Evolutionary conservation across 2,888 invertebrate genomes (phyloP), one percentile per base, ranked within the genome.

Genomic region (Drosophila formosana): DNA sequence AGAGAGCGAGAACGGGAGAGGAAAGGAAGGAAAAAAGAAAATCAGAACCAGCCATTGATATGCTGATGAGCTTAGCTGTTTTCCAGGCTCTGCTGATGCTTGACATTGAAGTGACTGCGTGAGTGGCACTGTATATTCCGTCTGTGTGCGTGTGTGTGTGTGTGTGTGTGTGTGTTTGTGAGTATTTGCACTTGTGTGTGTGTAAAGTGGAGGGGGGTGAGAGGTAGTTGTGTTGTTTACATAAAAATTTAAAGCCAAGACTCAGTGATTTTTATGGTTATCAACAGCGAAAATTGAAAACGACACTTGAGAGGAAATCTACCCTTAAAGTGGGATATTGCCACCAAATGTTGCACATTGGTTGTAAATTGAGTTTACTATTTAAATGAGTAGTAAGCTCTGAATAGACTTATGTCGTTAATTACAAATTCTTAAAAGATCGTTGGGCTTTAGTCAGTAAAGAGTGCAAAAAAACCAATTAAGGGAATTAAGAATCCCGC

Each of bases 211-310:
- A 18, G 8, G n/a, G 0, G 9, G 8, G 11, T 4, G 41, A 4
- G 11, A 30, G 37, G 47, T 58, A 50, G 56, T 49, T 57, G 53
- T 58, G 63, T 56, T 86, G 86, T 80, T 82, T 86, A 82, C 81
- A 83, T 76, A 80, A 51, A 84, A 87, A 87, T 87, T 87, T 87
- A 87, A 87, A 87, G 79, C 50, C 72, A 73, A 83, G 80, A 76
- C 77, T 78, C 72, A 67, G 57, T 77, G 82, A 84, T 79, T 87
- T 83, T 80, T 84, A 68, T 78, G 85, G 76, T 78, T 78, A 78
- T 72, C 74, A 81, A 80, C 51, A 64, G 70, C 72, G 72, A 67
- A 82, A 87, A 82, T 78, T 69, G 68, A 75, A 77, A 72, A 75
- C 49, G 67, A 56, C 18, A 47, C 49, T 60, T 18, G 11, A 39